Conservation (phyloP, 1,140 invertebrate genomes). For the Sitodiplosis mosellana region DNA sequence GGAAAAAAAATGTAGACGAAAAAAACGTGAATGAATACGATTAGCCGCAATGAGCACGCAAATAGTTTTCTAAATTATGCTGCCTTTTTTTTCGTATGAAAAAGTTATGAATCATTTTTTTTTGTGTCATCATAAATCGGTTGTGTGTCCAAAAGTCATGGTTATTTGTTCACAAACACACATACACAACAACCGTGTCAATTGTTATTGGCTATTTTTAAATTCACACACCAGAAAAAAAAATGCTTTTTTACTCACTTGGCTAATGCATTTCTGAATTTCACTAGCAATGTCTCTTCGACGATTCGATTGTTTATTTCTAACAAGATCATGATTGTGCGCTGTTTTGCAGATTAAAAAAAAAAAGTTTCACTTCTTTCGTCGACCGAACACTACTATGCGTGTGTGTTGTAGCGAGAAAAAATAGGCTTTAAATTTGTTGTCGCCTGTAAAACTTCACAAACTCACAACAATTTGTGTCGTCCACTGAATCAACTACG, state of each 20-base stretch:
- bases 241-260: slow-evolving; percentile 54
- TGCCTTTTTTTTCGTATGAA: neutral
- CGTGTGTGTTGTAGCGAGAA: too few relatives aligned
- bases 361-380: neutral
- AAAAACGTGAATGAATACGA: neutral
- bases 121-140: neutral
- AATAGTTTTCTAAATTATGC: neutral
- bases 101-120: neutral
- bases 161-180: neutral
- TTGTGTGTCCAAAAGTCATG: neutral
- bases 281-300: slow-evolving; percentile 83
- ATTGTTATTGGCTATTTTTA: too few relatives aligned
- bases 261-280: slow-evolving; percentile 86
- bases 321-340: slow-evolving; percentile 80
- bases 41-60: neutral
- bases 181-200: too few relatives aligned
- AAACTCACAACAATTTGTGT: too few relatives aligned
- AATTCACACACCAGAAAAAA: slow-evolving; percentile 9
- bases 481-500: too few relatives aligned
- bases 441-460: too few relatives aligned
- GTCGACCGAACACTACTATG: neutral
- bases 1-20: slow-evolving; percentile 8
- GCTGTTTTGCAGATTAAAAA: too few relatives aligned
- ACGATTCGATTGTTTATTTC: slow-evolving; percentile 98
- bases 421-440: too few relatives aligned